Base-by-base conservation (phyloP, 1,140 invertebrate genomes). In the Scaptomyza graminum region DNA sequence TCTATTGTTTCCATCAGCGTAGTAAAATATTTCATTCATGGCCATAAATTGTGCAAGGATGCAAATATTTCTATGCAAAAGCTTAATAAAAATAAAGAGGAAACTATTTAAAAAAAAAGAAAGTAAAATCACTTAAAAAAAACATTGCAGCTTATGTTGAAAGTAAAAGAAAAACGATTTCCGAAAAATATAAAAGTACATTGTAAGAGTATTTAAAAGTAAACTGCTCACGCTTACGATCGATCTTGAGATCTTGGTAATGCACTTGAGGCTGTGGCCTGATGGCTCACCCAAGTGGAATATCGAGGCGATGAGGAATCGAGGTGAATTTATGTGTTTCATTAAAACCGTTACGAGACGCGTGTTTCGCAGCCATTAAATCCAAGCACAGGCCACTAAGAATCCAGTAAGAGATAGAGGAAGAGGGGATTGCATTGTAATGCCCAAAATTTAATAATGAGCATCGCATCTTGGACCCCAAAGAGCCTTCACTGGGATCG, bases 331-430 rank as follows among this genome's bases (percentile, higher is more conserved):
- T 81, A 87, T 85, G 74, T 87, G 78, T 85, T 85, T 87, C 82
- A 85, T 82, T 85, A 85, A 77, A 87, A 75, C 82, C 82, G 82
- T 87, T 85, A 85, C 74, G 59, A 78, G 78, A 66, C 78, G 82
- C 82, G 82, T 85, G 82, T 85, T 81, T 76, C 49, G 39, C 49
- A 61, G 78, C 78, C 78, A 87, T 87, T 87, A 85, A 57, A 74
- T 54, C 46, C 71, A 79, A 64, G 44, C 31, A 25, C 25, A 43
- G 37, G 28, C 59, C 37, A 55, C 49, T 39, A 13, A 66, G 49
- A 59, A 54, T 54, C 28, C 55, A 41, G 12, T 39, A 18, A 55
- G 12, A 44, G 15, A 55, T 9, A 9, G 55, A 65, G 37, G 28
- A 37, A 13, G 31, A n/a, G 56, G 18, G 31, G 28, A 22, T 34